phyloP scores from a whole-genome alignment of 2,113 vertebrate genomes.

The Poeciliopsis occidentalis region DNA sequence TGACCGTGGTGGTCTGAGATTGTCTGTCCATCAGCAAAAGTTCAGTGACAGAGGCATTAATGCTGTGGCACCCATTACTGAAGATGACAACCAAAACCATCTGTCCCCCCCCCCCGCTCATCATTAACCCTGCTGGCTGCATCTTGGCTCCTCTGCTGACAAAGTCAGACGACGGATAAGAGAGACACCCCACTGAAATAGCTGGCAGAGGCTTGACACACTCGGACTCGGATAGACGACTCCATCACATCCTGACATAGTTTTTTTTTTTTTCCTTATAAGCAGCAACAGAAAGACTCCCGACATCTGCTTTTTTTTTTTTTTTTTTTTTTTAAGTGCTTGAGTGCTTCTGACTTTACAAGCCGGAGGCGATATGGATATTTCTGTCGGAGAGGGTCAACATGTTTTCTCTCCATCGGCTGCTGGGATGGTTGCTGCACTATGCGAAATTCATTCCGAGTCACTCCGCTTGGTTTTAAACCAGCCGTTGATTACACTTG shows the following conservation, averaged over 20 bases:
- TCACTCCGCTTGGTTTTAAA: background rate
- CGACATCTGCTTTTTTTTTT: slow-evolving; percentile 37
- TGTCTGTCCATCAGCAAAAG: slow-evolving; percentile 26
- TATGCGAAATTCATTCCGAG: background rate
- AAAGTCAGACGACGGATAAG: slow-evolving; percentile 40
- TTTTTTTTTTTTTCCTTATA: slow-evolving; percentile 11
- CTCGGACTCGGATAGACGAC: slow-evolving; percentile 20
- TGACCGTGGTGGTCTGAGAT: slow-evolving; percentile 12
- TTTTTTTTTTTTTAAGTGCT: slow-evolving; percentile 12
- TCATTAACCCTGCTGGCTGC: slow-evolving; percentile 65
- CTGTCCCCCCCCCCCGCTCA: slow-evolving; percentile 51
- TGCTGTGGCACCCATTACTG: slow-evolving; percentile 55
- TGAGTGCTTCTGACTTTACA: slow-evolving; percentile 18
- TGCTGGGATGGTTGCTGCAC: background rate
- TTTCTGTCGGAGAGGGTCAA: slow-evolving; percentile 31
- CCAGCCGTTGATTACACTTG: background rate
- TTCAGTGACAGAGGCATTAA: slow-evolving; percentile 42
- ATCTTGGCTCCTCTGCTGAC: slow-evolving; percentile 44
- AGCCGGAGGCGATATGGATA: slow-evolving; percentile 14
- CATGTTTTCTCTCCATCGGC: slow-evolving; percentile 16
- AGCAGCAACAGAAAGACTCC: slow-evolving; percentile 35
- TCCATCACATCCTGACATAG: slow-evolving; percentile 33
- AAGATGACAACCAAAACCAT: slow-evolving; percentile 67
- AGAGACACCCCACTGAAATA: slow-evolving; percentile 40
- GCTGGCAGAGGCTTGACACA: slow-evolving; percentile 40